Evolutionary conservation across 2,113 vertebrate species (phyloP), one percentile per base, ranked within the genome.

Genomic region (Ariopsis seemanni): DNA sequence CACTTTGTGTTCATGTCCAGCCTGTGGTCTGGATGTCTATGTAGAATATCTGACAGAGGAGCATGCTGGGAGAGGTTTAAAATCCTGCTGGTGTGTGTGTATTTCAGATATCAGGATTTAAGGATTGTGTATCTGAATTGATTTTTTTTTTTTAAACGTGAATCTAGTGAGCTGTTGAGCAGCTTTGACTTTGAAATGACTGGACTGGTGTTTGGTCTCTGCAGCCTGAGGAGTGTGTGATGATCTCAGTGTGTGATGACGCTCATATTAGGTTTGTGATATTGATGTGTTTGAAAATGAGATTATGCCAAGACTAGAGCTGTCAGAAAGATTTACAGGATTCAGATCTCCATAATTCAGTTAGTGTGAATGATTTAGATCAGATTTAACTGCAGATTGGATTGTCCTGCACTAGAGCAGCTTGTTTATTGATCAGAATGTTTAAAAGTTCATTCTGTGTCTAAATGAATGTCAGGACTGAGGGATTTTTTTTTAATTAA

Each of bases 171-270:
- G 17, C 14, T 34, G 30, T 18, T 71, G 27, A 30, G 15, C 67
- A 18, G 67, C 67, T 71, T 67, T 67, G 63, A 67, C 63, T 67
- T 27, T 0, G 12, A 30, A 27, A 34, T 27, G 0, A 69, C 67
- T 30, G 14, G 27, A 69, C 7, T 30, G 12, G 11, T 69, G 27
- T 69, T 30, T 30, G n/a, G 30, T 69, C n/a, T 69, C 12, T 34
- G 27, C n/a, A 69, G 67, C 67, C 11, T 27, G 63, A 12, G 25
- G 63, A 20, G 48, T 53, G 75, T 77, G 75, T 79, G 75, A 27
- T 53, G 75, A 25, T 79, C 48, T 55, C 74, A 50, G 74, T 77
- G 22, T 79, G 77, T 42, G 69, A 72, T 79, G 77, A 79, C 14
- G 48, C n/a, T 14, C 12, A 79, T 27, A 79, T 25, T 78, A 25